These are phyloP conservation scores for Chinchilla lanigera DNA, from an alignment of 2,113 vertebrate genomes.

Conservation along the genomic window DNA sequence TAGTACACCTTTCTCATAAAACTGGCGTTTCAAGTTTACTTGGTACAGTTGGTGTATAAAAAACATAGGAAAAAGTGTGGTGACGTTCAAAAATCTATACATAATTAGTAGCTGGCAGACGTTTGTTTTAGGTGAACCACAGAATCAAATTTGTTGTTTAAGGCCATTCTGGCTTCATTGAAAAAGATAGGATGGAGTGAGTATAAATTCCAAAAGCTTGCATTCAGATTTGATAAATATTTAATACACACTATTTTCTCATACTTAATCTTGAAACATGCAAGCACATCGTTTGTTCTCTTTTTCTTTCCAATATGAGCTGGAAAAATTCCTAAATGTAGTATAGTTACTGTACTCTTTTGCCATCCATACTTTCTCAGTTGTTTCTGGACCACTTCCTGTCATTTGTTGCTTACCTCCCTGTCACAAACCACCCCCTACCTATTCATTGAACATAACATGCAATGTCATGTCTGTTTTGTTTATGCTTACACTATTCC, in stretches of 20 bases:
- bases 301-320: background rate
- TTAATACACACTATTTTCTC: background rate
- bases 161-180: background rate
- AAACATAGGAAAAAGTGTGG: background rate
- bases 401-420: background rate
- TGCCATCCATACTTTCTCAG: background rate
- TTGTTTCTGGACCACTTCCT: background rate
- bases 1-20: background rate
- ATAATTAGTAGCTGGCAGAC: background rate
- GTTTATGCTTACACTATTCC: background rate
- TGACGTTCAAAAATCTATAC: background rate
- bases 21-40: background rate
- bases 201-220: background rate
- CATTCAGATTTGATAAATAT: background rate
- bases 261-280: background rate
- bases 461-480: background rate
- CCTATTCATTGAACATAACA: background rate
- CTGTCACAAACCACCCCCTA: background rate
- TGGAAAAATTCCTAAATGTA: background rate
- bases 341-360: background rate
- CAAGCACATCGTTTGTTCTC: background rate
- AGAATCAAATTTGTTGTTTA: background rate
- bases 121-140: background rate
- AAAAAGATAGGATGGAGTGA: background rate
- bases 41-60: background rate